phyloP scores from a whole-genome alignment of 2,113 vertebrate species.

The Aspiorhynchus laticeps region DNA sequence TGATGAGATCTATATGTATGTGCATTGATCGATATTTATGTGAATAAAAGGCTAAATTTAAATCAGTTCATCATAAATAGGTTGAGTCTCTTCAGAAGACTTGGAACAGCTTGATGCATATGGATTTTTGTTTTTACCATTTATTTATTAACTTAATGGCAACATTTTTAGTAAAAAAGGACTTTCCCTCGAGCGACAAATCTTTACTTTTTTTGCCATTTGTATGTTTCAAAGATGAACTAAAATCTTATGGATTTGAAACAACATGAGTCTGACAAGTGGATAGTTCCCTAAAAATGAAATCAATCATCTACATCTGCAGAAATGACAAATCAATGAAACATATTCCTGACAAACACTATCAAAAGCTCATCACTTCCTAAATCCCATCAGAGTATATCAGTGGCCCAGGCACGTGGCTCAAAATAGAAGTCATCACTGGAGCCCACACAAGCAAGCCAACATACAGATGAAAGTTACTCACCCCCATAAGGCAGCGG shows the following conservation, averaged over 20 bases:
- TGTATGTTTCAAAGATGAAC: not conserved
- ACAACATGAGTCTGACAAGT: too few relatives aligned
- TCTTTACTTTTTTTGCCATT: not conserved
- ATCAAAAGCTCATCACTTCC: too few relatives aligned
- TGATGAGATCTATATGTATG: too few relatives aligned
- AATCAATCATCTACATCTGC: too few relatives aligned
- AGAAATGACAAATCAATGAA: too few relatives aligned
- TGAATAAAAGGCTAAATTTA: not conserved
- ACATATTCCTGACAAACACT: too few relatives aligned
- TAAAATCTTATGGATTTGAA: not conserved
- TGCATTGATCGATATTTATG: too few relatives aligned
- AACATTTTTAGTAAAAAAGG: not conserved
- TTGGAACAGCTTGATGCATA: not conserved
- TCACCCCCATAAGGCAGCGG: slow-evolving; percentile 94
- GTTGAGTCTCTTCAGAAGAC: not conserved
- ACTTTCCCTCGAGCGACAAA: not conserved
- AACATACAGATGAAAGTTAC: slow-evolving; percentile 46
- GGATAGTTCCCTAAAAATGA: too few relatives aligned
- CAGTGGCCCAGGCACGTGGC: slow-evolving; percentile 25
- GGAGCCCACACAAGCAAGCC: not conserved
- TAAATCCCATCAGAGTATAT: not conserved
- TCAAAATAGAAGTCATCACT: not conserved
- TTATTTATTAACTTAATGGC: not conserved
- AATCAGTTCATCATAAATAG: not conserved
- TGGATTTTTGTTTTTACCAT: not conserved